Conservation (phyloP, 2,113 vertebrate species). For the Litocranius walleri region DNA sequence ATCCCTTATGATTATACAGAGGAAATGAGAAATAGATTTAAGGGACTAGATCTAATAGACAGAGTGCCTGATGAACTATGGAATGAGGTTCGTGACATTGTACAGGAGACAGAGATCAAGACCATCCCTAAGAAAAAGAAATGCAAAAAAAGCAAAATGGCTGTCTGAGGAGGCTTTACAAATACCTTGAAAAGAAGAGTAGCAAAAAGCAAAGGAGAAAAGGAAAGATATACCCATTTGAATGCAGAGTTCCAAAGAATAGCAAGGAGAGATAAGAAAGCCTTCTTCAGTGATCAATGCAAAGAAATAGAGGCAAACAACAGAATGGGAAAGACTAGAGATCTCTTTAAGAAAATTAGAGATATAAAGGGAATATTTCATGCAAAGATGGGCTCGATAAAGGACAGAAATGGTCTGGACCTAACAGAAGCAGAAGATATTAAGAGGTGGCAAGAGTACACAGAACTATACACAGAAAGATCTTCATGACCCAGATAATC, state of each 20-base stretch:
- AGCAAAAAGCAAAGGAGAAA: not conserved
- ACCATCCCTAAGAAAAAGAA: not conserved
- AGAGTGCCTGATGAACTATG: not conserved
- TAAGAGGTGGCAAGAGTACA: not conserved
- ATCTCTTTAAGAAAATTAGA: not conserved
- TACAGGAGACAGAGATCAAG: not conserved
- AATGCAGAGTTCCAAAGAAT: not conserved
- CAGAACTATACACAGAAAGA: not conserved
- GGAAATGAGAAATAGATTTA: not conserved
- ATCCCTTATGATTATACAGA: not conserved
- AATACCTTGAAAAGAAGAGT: not conserved
- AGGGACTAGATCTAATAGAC: not conserved
- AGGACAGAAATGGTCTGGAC: not conserved
- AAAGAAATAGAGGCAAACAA: not conserved
- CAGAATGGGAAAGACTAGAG: not conserved
- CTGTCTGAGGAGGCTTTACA: not conserved
- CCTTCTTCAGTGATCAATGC: not conserved
- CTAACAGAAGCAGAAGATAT: not conserved
- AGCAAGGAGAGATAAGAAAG: not conserved
- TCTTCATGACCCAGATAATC: not conserved
- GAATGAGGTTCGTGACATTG: accelerated
- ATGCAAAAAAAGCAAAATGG: not conserved
- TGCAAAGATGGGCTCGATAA: not conserved
- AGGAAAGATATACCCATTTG: not conserved
- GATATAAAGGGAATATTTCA: not conserved